Evolutionary conservation across 1,140 invertebrate species (phyloP).

Genomic region (Copidosoma floridanum): DNA sequence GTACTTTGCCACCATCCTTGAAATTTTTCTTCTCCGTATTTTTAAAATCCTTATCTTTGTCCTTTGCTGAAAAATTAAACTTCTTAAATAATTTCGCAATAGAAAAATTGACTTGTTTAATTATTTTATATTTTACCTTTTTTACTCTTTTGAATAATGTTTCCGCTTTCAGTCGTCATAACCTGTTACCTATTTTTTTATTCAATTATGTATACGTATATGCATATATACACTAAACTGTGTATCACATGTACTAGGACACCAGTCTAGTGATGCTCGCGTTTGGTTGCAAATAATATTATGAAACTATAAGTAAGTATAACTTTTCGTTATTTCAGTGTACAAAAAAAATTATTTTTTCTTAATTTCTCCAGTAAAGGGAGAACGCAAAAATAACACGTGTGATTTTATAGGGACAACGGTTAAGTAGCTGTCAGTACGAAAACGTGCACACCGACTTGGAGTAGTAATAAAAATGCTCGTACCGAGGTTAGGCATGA

Average conservation of each 20-base stretch:
- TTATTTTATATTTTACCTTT: background rate
- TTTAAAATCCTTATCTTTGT: background rate
- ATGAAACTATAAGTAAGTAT: no score
- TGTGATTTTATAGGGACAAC: no score
- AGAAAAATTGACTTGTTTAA: background rate
- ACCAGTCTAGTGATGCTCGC: no score
- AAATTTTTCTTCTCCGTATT: background rate
- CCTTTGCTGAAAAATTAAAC: background rate
- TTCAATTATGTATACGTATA: no score
- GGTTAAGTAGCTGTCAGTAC: no score
- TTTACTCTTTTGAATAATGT: background rate
- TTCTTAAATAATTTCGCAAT: background rate
- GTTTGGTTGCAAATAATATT: no score
- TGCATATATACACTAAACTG: no score
- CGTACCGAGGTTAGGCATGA: conserved; percentile 9
- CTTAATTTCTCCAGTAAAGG: no score
- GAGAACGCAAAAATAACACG: no score
- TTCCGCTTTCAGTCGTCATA: background rate
- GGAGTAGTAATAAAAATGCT: conserved; percentile 14
- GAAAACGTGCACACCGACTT: no score
- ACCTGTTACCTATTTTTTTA: no score
- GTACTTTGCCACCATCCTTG: background rate
- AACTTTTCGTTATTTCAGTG: background rate
- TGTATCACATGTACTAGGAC: no score
- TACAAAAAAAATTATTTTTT: background rate